phyloP scores from a whole-genome alignment of 64 coral and sea anemone genomes.

The Montipora sp. region DNA sequence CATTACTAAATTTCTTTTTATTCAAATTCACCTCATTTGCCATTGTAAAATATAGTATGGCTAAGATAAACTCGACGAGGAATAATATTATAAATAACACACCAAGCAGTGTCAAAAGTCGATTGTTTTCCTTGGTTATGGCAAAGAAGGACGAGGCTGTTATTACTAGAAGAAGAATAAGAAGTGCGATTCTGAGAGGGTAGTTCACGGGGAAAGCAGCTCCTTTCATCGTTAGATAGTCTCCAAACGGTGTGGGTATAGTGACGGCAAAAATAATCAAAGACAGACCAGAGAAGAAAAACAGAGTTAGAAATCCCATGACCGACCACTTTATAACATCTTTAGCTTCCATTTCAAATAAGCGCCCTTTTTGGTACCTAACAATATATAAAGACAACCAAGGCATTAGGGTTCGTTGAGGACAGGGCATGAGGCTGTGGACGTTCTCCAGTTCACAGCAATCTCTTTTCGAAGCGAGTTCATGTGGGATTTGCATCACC shows the following conservation, averaged over 20 bases:
- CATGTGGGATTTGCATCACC: too few relatives aligned
- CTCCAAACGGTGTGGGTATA: slow-evolving; percentile 78
- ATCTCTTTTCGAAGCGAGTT: too few relatives aligned
- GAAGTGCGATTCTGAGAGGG: slow-evolving; percentile 65
- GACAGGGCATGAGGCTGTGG: too few relatives aligned
- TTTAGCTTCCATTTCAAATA: slow-evolving; percentile 52
- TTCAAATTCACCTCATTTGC: slow-evolving; percentile 53
- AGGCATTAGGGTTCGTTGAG: neutral
- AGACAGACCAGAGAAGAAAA: slow-evolving; percentile 63
- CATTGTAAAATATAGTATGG: slow-evolving; percentile 78
- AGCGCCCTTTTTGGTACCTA: neutral
- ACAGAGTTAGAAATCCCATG: slow-evolving; percentile 76
- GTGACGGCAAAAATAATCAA: slow-evolving; percentile 84
- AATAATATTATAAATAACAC: slow-evolving; percentile 81
- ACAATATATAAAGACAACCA: neutral
- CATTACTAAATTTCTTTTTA: slow-evolving; percentile 70
- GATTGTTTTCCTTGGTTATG: slow-evolving; percentile 75
- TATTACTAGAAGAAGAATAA: slow-evolving; percentile 68
- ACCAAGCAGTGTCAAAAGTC: slow-evolving; percentile 78
- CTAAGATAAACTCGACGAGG: slow-evolving; percentile 74
- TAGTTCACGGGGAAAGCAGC: slow-evolving; percentile 58
- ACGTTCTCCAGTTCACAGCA: too few relatives aligned
- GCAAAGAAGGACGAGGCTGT: slow-evolving; percentile 67
- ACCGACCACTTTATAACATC: slow-evolving; percentile 75
- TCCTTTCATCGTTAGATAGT: slow-evolving; percentile 78